Evolutionary conservation across 2,888 invertebrate species (phyloP), one percentile per base, ranked within the genome.

Genomic region (Cryptocephalus moraei): DNA sequence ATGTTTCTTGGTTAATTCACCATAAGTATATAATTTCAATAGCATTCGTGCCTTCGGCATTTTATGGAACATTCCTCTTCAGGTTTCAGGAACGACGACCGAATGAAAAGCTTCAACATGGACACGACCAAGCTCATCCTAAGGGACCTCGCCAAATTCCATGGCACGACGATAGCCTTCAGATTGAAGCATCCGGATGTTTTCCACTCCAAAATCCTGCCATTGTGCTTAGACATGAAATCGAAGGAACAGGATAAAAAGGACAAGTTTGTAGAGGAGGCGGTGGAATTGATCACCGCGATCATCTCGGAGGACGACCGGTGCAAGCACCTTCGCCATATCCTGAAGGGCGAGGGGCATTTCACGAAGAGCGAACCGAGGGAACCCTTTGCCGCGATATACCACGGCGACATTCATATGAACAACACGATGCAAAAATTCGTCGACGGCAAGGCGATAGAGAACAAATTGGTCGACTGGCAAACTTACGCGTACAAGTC

Each of bases 361-460:
- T 6, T 2, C 22, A 2, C 11, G 3, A 4, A 2, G 3, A n/a
- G 11, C 4, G 12, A n/a, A 2, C 3, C 39, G 31, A 40, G 44
- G 39, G 74, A 73, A 39, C 72, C 73, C 0, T 80, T 74, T 65
- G 71, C 71, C 1, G 73, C 77, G 0, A 66, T 79, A 10, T 66
- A 70, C 2, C 80, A 80, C 51, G 65, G 67, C 6, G 79, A 80
- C 60, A 66, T 75, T 43, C 79, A 79, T 79, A 71, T 75, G 9
- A 79, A 79, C 56, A 80, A 80, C 52, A 66, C 76, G 6, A 70
- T 80, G 70, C 62, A 78, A 13, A 40, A 8, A 6, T 69, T 70
- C 32, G 45, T 47, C 39, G 45, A 56, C 31, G 53, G 50, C 10
- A 54, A 48, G 46, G 47, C 54, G 4, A 22, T 44, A 1, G 39